phyloP scores from a whole-genome alignment of 2,113 vertebrate genomes.

The Xenopus laevis region DNA sequence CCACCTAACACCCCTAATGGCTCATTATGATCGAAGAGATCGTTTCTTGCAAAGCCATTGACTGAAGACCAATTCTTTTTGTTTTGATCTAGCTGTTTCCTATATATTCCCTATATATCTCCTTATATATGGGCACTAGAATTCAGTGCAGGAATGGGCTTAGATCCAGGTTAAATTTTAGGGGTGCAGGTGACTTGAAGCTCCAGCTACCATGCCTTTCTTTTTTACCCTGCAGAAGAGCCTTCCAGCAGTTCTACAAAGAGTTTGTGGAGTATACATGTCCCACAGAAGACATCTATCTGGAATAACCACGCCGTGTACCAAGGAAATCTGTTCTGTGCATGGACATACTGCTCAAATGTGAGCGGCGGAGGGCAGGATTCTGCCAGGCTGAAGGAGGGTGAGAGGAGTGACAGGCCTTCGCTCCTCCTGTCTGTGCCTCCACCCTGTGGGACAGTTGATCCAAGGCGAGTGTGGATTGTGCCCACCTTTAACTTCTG shows the following conservation, averaged over 20 bases:
- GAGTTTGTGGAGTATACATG: constrained; percentile 95
- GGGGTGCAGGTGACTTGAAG: no score
- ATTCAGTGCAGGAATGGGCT: no score
- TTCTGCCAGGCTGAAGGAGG: constrained; percentile 42
- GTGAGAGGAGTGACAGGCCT: constrained; percentile 1
- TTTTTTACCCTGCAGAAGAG: constrained; percentile 71
- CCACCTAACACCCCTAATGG: no score
- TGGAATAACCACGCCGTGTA: constrained; percentile 75
- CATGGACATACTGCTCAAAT: constrained; percentile 29
- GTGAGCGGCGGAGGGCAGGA: constrained; percentile 41
- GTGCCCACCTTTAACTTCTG: neutral
- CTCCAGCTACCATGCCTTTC: neutral
- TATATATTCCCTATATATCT: no score
- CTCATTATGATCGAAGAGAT: no score
- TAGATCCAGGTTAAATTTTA: no score
- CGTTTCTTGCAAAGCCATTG: no score
- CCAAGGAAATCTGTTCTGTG: constrained; percentile 47
- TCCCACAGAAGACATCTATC: constrained; percentile 96
- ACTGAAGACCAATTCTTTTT: no score
- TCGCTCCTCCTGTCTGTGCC: neutral
- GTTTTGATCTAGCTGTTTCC: no score
- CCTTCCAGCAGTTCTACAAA: constrained; percentile 97
- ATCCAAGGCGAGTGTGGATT: neutral
- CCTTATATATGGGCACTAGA: no score
- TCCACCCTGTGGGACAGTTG: constrained; percentile 6